Conservation (phyloP, 2,888 invertebrate species). For the Branchinecta sandiegonensis region DNA sequence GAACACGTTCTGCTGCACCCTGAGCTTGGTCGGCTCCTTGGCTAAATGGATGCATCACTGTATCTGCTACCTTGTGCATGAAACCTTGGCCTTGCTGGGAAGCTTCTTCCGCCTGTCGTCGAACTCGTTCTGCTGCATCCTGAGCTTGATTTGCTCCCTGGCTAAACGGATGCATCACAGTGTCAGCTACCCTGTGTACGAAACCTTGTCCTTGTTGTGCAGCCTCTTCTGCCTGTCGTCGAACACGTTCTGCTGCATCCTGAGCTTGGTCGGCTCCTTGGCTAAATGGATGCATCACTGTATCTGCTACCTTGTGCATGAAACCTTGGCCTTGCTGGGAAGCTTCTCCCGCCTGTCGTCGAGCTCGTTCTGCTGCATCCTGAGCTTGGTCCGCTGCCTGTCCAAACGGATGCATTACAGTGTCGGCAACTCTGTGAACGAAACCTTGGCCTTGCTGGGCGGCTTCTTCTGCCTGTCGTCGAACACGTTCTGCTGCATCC, state of each 20-base stretch:
- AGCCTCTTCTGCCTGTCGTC: neutral
- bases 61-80: neutral
- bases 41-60: neutral
- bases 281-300: neutral
- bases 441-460: neutral
- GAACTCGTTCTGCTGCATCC: neutral
- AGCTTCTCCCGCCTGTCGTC: neutral
- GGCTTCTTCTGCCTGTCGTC: neutral
- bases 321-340: neutral
- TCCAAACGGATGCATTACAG: neutral
- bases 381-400: neutral
- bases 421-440: neutral
- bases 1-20: neutral
- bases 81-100: neutral
- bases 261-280: neutral
- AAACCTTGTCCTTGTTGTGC: neutral
- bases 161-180: neutral
- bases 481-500: neutral
- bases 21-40: neutral
- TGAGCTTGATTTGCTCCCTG: neutral
- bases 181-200: neutral
- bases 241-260: neutral
- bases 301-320: neutral
- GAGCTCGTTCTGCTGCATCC: neutral
- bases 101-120: neutral